Base-by-base conservation (phyloP, 2,113 vertebrate species). In the Trichomycterus rosablanca region DNA sequence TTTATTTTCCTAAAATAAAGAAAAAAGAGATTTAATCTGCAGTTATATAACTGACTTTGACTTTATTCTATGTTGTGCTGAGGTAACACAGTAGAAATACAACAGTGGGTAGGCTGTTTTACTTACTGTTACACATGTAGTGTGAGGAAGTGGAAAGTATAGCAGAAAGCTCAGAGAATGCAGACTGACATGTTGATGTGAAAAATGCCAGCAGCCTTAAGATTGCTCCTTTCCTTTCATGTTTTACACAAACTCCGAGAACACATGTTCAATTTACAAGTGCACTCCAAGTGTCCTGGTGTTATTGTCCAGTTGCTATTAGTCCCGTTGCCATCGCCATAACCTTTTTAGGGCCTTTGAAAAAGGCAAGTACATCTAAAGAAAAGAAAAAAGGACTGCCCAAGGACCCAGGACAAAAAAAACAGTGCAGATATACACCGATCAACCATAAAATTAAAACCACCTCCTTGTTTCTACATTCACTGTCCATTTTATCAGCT, bases 221-320 rank as follows among this genome's bases (percentile, higher is more conserved):
- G 43, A 69, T 57, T 59, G 61, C 34, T 22, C 63, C 8, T 53
- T 1, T 56, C 69, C 77, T 85, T 86, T 88, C 75, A 82, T 83
- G 75, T 83, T 84, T 85, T 79, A 83, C 76, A 67, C 74, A 73
- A 66, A 76, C 70, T 64, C 77, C 65, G 82, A 78, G 72, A 74
- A 81, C 79, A 83, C 72, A 77, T 77, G 77, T 75, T 77, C 76
- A 78, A 63, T 80, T 78, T 77, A 77, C 80, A 83, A 81, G 74
- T 75, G 72, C 66, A 70, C 72, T 71, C 70, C 68, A 78, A 80
- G 77, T 78, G 79, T 77, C 46, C 60, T 64, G 59, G 61, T 48
- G 70, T 75, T 72, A 72, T 76, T 82, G 78, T 83, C 74, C 69
- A 72, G 65, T 64, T 52, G 39, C 71, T 50, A 51, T 73, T 72